phyloP scores from a whole-genome alignment of 2,888 invertebrate species.

The Apamea sordens region DNA sequence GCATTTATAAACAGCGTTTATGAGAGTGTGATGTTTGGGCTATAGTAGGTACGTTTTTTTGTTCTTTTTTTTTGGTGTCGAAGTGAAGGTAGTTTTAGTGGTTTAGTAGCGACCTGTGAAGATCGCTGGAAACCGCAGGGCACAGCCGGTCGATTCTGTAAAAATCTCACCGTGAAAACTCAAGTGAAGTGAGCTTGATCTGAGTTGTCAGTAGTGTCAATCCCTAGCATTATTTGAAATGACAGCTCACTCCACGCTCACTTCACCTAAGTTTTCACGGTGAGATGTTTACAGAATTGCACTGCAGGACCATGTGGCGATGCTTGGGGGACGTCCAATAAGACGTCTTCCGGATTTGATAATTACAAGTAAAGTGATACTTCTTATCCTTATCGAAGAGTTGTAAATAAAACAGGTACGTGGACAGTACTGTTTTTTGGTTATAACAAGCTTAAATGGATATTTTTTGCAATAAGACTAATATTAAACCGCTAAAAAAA shows the following conservation, averaged over 20 bases:
- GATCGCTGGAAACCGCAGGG: background rate
- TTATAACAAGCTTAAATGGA: background rate
- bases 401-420: too few relatives aligned
- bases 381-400: too few relatives aligned
- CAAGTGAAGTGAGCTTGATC: too few relatives aligned
- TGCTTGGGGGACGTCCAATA: background rate
- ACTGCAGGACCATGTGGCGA: background rate
- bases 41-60: slow-evolving; percentile 8
- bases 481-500: background rate
- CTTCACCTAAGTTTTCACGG: too few relatives aligned
- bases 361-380: background rate
- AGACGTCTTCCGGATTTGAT: background rate
- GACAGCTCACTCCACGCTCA: too few relatives aligned
- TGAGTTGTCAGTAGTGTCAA: too few relatives aligned
- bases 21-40: slow-evolving; percentile 64
- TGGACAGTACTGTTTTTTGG: too few relatives aligned
- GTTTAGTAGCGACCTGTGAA: background rate
- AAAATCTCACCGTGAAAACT: too few relatives aligned
- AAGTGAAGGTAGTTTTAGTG: too few relatives aligned
- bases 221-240: too few relatives aligned
- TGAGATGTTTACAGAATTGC: too few relatives aligned
- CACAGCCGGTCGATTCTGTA: too few relatives aligned
- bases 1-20: slow-evolving; percentile 68
- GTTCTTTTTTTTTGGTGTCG: slow-evolving; percentile 22
- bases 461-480: background rate